Conservation (phyloP, 2,888 invertebrate genomes). For the Dioctria linearis region DNA sequence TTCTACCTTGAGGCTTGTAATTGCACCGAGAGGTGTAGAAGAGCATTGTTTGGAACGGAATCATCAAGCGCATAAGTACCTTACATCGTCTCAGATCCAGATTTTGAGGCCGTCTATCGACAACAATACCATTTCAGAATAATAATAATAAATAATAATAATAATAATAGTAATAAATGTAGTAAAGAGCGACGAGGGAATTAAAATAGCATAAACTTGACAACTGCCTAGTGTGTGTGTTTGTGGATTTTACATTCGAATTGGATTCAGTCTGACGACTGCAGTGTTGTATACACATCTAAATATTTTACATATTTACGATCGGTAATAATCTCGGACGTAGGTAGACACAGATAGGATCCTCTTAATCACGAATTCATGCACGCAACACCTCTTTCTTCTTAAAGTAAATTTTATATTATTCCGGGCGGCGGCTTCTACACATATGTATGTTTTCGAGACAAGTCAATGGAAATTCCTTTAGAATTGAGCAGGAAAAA, state of each 20-base stretch:
- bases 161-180: no score
- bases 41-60: conserved; percentile 38
- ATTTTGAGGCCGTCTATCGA: not conserved
- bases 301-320: not conserved
- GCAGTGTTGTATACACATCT: not conserved
- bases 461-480: conserved; percentile 36
- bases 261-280: not conserved
- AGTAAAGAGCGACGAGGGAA: conserved; percentile 7
- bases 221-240: conserved; percentile 24
- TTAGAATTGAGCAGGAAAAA: conserved; percentile 23
- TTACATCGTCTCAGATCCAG: conserved; percentile 1
- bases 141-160: conserved; percentile 28
- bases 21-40: conserved; percentile 40
- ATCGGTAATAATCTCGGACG: conserved; percentile 13
- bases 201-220: conserved; percentile 49
- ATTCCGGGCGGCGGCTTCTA: conserved; percentile 20
- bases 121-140: conserved; percentile 9
- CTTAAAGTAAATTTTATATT: conserved; percentile 31
- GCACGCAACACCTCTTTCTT: conserved; percentile 39
- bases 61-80: conserved; percentile 27
- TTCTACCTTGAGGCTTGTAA: conserved; percentile 35
- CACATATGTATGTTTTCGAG: not conserved
- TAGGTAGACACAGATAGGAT: conserved; percentile 39
- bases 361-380: conserved; percentile 48
- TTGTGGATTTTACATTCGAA: not conserved